Evolutionary conservation across 2,797 vertebrate genomes (phyloP), one percentile per base, ranked within the genome.

Genomic region (Enoplosus armatus): DNA sequence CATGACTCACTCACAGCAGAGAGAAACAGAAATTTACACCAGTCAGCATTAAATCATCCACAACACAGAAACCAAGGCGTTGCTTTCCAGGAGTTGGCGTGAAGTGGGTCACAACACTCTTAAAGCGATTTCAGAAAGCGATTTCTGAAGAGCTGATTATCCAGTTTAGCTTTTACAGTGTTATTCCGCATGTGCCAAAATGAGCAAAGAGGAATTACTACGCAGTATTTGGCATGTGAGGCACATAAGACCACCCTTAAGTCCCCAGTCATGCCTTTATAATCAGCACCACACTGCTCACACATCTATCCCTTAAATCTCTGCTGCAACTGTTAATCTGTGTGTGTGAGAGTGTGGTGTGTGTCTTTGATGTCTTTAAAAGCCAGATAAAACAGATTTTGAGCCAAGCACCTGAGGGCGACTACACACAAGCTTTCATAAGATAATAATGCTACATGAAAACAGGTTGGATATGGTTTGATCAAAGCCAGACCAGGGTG

Each of bases 31-130:
- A 88, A 91, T 84, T 76, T n/a, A 85, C 68, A 86, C 75, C 79
- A 84, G 71, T 90, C 87, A 91, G 90, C 89, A 79, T 72, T 81
- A 85, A 89, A 91, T 90, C 79, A 69, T 79, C 70, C 68, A 14
- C 6, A 81, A 63, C 37, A 53, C 53, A 77, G 53, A 77, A 80
- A 82, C 70, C 39, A 54, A 74, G 79, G 75, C n/a, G 9, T 45
- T 24, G n/a, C 75, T 84, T 87, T 86, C 50, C 69, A 84, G 84
- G 85, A 86, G 56, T 29, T 43, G 45, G 71, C 11, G 6, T 51
- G 31, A 80, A 79, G 70, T 48, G 31, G 31, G 62, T 77, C 45
- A 31, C 24, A 58, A 16, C 50, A 20, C 47, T 75, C 58, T 22
- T 74, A 64, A 69, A 77, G 20, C 60, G 10, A 27, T 53, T 83